phyloP scores from a whole-genome alignment of 2,797 vertebrate genomes.

The Ceyx erithaca region DNA sequence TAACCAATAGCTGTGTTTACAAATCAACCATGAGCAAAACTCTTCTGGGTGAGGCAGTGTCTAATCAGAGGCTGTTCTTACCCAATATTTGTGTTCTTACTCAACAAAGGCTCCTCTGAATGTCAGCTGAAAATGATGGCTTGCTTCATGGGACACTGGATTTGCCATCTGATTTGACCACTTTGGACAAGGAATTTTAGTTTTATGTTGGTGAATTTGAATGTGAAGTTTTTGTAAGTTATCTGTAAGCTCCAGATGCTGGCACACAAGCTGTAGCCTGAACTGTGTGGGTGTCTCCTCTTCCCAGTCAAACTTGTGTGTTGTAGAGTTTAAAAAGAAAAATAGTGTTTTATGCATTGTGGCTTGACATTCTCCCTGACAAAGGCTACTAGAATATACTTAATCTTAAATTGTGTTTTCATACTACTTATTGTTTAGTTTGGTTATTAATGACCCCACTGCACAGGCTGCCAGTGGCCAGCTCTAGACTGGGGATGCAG shows the following conservation, averaged over 20 bases:
- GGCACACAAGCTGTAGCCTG: not conserved
- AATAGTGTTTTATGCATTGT: not conserved
- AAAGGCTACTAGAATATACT: not conserved
- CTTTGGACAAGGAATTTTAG: not conserved
- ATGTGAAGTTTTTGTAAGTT: not conserved
- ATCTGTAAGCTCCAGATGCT: not conserved
- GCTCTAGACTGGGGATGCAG: not conserved
- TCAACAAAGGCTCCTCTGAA: not conserved
- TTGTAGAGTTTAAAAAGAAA: not conserved
- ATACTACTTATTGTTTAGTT: not conserved
- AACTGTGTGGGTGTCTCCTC: not conserved
- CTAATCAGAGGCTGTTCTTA: not conserved
- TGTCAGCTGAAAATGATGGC: not conserved
- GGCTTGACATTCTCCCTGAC: not conserved
- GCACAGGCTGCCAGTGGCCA: not conserved
- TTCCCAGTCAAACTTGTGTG: accelerated
- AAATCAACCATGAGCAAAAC: not conserved
- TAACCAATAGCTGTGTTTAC: slow-evolving; percentile 41
- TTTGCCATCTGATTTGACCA: not conserved
- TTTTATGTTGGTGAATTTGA: not conserved
- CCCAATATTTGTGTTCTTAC: not conserved
- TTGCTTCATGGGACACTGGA: not conserved
- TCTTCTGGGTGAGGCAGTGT: not conserved
- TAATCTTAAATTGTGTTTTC: not conserved
- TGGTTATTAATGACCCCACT: accelerated